A percentile compares a stretch with the other conserved stretches of the same genome.
Evolutionary conservation across 1,140 invertebrate genomes (phyloP).

Genomic region (Drosophila santomea): DNA sequence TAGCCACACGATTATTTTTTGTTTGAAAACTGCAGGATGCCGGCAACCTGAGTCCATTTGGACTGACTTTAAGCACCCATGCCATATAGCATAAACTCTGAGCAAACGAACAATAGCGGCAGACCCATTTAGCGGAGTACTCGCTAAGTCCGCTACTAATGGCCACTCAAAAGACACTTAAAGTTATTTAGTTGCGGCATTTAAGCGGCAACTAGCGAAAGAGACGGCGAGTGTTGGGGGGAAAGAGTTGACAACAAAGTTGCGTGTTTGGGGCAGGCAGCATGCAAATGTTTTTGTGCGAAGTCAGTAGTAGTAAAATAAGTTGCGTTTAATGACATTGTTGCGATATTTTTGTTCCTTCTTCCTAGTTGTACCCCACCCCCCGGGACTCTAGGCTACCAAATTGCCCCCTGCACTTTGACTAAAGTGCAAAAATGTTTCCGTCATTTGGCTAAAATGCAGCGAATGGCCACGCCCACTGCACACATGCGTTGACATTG

Average conservation of each 20-base stretch:
- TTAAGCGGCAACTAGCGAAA: slow-evolving; percentile 54
- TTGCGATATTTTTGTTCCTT: slow-evolving; percentile 73
- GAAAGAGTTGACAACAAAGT: slow-evolving; percentile 52
- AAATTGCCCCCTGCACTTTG: slow-evolving; percentile 71
- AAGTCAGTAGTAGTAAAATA: slow-evolving; percentile 53
- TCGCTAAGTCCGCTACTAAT: slow-evolving; percentile 69
- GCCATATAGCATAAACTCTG: slow-evolving; percentile 25
- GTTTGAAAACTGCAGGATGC: background rate
- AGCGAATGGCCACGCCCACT: slow-evolving; percentile 23
- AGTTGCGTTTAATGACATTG: slow-evolving; percentile 83
- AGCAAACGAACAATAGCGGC: slow-evolving; percentile 42
- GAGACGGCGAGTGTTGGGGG: background rate
- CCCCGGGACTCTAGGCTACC: slow-evolving; percentile 6
- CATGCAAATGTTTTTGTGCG: slow-evolving; percentile 62
- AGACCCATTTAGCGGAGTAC: slow-evolving; percentile 61
- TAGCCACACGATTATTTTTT: background rate
- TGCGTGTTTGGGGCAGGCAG: slow-evolving; percentile 41
- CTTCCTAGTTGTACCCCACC: slow-evolving; percentile 13
- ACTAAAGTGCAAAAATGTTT: slow-evolving; percentile 80
- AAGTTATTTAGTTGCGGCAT: slow-evolving; percentile 81
- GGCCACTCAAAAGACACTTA: slow-evolving; percentile 80
- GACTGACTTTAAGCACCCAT: slow-evolving; percentile 10
- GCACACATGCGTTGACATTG: slow-evolving; percentile 78
- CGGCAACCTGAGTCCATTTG: background rate
- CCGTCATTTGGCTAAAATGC: slow-evolving; percentile 69